Evolutionary conservation across 2,113 vertebrate genomes (phyloP).

Genomic region (Eupsittula cactorum): DNA sequence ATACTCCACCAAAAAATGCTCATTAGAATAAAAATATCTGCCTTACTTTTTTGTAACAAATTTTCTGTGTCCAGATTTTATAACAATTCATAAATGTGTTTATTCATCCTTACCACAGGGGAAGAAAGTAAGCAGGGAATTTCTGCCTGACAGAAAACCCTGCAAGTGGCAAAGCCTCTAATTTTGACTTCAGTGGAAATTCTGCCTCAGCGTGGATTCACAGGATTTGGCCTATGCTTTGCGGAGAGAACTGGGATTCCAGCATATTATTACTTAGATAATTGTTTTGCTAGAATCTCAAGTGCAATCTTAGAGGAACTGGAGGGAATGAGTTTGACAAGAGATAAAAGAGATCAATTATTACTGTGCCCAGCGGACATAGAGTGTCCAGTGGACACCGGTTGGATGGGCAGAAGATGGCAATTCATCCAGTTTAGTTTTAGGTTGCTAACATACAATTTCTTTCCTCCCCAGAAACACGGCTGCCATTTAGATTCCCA

Average conservation of each 20-base stretch:
- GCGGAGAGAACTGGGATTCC: not conserved
- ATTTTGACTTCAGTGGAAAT: conserved; percentile 11
- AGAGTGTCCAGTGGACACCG: not conserved
- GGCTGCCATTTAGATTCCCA: not conserved
- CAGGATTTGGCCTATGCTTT: not conserved
- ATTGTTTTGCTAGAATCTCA: not conserved
- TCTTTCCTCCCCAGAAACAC: not conserved
- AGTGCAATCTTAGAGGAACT: not conserved
- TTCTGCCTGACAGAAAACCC: conserved; percentile 13
- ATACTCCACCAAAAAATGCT: not conserved
- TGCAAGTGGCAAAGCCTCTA: not conserved
- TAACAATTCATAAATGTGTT: not conserved
- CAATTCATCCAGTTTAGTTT: not conserved
- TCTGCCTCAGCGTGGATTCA: not conserved
- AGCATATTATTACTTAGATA: not conserved
- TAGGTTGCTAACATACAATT: not conserved
- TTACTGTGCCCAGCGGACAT: not conserved
- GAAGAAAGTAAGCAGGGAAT: not conserved
- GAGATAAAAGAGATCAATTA: not conserved
- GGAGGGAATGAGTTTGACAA: not conserved
- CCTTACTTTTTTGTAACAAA: not conserved
- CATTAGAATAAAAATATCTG: not conserved
- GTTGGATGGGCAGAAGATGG: not conserved
- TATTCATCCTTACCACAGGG: not conserved
- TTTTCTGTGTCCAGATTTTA: not conserved